Evolutionary conservation across 1,140 invertebrate genomes (phyloP), one percentile per base, ranked within the genome.

Genomic region (Andricus grossulariae): DNA sequence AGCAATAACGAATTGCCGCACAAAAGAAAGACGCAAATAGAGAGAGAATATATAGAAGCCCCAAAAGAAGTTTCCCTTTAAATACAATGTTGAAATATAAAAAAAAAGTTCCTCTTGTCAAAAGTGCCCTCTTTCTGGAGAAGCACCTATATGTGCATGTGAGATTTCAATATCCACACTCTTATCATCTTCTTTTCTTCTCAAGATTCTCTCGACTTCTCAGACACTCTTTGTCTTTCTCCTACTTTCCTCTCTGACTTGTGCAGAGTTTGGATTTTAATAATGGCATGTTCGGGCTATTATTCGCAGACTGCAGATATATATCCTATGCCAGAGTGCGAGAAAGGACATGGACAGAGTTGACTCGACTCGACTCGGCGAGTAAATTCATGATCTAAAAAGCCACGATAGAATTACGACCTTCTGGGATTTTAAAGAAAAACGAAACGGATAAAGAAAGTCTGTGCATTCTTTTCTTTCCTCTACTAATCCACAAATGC

Each of bases 191-290:
- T 8, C 60, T 32, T 66, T 66, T 66, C 60, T 66, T 66, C 32
- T 66, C 60, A 16, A 66, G 39, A 39, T 66, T 57, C 39, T 66
- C 32, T 66, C 25, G 25, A 39, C 32, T 39, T 66, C 60, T n/a
- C 25, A 39, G 60, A n/a, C 32, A 66, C 16, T 66, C 25, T 66
- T 39, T 32, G 21, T 66, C 57, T 39, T 32, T 66, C 15, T 45
- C 8, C 32, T 16, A 25, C 25, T 16, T 32, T 25, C 4, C 25
- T 66, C 32, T 66, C 25, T 15, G 32, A 66, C 60, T 66, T 39
- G 60, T 66, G 60, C 21, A 66, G 60, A 66, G 25, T 66, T 66
- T 66, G 60, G 60, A 66, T 66, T 66, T 66, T 66, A 66, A 66
- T 66, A 45, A 66, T 66, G 60, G 60, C 60, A 10, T 66, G 60